Evolutionary conservation across 2,113 vertebrate species (phyloP).

Genomic region (Halichoeres trimaculatus): DNA sequence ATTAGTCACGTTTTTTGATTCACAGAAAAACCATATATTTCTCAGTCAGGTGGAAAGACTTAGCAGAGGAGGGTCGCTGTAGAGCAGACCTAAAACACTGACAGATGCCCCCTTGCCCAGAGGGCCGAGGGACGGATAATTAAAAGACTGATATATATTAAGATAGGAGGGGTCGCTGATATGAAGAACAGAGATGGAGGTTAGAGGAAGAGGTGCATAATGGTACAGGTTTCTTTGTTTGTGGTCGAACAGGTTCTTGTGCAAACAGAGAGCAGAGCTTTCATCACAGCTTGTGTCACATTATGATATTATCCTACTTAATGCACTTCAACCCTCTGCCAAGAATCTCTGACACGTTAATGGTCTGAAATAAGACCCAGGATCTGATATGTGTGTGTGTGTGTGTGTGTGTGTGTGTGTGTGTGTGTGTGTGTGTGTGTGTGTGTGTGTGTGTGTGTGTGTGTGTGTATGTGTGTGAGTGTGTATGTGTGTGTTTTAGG

Average conservation of each 20-base stretch:
- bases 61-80: slow-evolving; percentile 10
- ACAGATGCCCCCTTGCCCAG: slow-evolving; percentile 13
- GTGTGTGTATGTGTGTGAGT: too few species aligned
- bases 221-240: slow-evolving; percentile 34
- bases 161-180: too few species aligned
- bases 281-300: slow-evolving; percentile 25
- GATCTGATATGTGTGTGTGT: slow-evolving; percentile 25
- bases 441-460: not conserved
- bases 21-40: slow-evolving; percentile 8
- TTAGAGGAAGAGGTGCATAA: slow-evolving; percentile 34
- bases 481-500: too few species aligned
- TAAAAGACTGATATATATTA: slow-evolving; percentile 32
- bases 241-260: slow-evolving; percentile 57
- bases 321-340: slow-evolving; percentile 46
- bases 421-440: slow-evolving; percentile 5
- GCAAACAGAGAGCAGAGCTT: slow-evolving; percentile 23
- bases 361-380: slow-evolving; percentile 48
- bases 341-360: slow-evolving; percentile 50
- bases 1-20: slow-evolving; percentile 30
- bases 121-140: slow-evolving; percentile 21
- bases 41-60: not conserved
- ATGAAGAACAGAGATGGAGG: not conserved
- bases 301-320: slow-evolving; percentile 43
- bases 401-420: not conserved
- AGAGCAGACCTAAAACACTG: slow-evolving; percentile 22